Percentiles rank a stretch among this genome's conserved stretches.
phyloP scores from a whole-genome alignment of 2,888 invertebrate genomes.

The Tenthredo notha region DNA sequence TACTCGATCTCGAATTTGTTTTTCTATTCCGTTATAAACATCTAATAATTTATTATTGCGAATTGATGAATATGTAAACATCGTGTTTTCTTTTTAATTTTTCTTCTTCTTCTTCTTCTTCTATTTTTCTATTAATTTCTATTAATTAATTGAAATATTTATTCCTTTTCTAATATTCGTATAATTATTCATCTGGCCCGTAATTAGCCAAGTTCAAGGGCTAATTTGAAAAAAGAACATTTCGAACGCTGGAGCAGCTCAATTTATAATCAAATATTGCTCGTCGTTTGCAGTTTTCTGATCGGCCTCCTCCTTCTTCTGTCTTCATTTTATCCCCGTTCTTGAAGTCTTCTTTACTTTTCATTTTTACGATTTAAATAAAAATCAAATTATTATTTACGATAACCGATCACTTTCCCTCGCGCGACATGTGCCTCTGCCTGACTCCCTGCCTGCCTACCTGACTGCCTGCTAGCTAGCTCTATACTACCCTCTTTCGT shows the following conservation, averaged over 20 bases:
- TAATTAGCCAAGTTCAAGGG: conserved; percentile 25
- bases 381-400: neutral
- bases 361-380: neutral
- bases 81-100: neutral
- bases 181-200: conserved; percentile 15
- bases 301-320: neutral
- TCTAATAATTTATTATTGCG: conserved; percentile 37
- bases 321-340: conserved; percentile 41
- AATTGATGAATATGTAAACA: conserved; percentile 20
- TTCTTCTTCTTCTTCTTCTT: too few species aligned
- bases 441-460: neutral
- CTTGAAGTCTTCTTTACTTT: neutral
- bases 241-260: neutral
- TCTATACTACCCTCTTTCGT: neutral
- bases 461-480: neutral
- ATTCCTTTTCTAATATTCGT: neutral
- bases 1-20: neutral
- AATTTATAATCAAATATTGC: conserved; percentile 31
- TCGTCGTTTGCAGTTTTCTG: neutral
- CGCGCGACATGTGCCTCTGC: conserved; percentile 47
- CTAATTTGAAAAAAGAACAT: conserved; percentile 35
- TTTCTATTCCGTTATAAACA: neutral
- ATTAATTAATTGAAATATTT: conserved; percentile 12
- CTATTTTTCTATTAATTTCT: neutral
- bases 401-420: conserved; percentile 41